Percentiles rank a stretch among this genome's conserved stretches.
Evolutionary conservation across 2,888 invertebrate species (phyloP).

Genomic region (Harpalus rufipes): DNA sequence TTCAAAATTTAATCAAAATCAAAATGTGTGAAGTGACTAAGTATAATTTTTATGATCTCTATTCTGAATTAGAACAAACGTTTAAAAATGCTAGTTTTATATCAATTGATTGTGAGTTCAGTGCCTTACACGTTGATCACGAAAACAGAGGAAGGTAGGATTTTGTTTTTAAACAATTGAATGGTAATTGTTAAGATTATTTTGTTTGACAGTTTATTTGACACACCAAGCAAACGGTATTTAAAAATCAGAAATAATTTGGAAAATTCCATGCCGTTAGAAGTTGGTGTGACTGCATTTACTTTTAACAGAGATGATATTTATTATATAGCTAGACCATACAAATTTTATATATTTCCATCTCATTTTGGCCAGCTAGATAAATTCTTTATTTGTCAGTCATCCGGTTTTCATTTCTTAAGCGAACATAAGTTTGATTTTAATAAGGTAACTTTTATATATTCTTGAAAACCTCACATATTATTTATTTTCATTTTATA

Average conservation of each 20-base stretch:
- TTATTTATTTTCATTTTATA: conserved; percentile 74
- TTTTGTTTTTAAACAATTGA: conserved; percentile 4
- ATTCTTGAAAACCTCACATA: conserved; percentile 10
- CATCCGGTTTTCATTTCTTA: conserved; percentile 83
- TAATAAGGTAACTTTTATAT: conserved; percentile 82
- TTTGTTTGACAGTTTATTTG: conserved; percentile 80
- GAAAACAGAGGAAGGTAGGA: conserved; percentile 57
- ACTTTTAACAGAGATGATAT: conserved; percentile 80
- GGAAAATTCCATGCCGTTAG: conserved; percentile 81
- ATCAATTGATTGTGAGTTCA: conserved; percentile 87
- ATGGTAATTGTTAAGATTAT: background rate
- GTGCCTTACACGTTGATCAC: conserved; percentile 76
- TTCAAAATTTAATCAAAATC: conserved; percentile 20
- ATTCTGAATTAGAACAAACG: conserved; percentile 79
- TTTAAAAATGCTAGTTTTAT: conserved; percentile 82
- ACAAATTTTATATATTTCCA: conserved; percentile 85
- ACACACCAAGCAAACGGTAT: conserved; percentile 79
- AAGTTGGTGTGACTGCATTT: conserved; percentile 85
- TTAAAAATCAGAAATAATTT: conserved; percentile 77
- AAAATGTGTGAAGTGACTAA: conserved; percentile 82
- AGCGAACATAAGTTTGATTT: conserved; percentile 84
- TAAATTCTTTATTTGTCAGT: conserved; percentile 82
- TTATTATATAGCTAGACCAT: conserved; percentile 81
- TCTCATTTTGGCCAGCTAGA: conserved; percentile 82
- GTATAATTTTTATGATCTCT: conserved; percentile 81